phyloP scores from a whole-genome alignment of 2,113 vertebrate genomes.

The Columba livia region DNA sequence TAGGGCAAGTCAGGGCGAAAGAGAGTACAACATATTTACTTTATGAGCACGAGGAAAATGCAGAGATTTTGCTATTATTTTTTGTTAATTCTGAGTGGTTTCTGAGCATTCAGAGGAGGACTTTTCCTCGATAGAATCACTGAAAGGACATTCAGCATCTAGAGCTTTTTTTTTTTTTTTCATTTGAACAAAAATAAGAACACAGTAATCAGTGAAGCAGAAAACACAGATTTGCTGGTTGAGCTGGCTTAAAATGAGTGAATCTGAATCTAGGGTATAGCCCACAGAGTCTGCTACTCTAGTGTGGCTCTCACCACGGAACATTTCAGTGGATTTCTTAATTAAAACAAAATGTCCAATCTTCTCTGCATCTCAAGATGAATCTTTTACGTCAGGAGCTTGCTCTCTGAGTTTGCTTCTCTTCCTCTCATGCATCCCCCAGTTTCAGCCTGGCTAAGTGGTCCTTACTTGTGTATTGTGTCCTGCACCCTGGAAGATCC shows the following conservation, averaged over 20 bases:
- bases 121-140: not conserved
- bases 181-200: not conserved
- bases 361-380: not conserved
- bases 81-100: not conserved
- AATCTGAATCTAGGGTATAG: not conserved
- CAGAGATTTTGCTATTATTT: not conserved
- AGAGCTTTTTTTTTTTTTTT: not conserved
- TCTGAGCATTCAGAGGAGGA: not conserved
- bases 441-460: not conserved
- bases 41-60: not conserved
- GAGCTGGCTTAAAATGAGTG: not conserved
- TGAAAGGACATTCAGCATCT: not conserved
- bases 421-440: not conserved
- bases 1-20: not conserved
- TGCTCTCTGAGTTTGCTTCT: not conserved
- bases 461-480: not conserved
- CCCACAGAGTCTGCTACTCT: not conserved
- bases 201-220: not conserved
- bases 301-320: not conserved
- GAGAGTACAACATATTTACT: not conserved
- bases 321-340: not conserved
- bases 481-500: not conserved
- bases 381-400: not conserved
- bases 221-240: constrained; percentile 29
- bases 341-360: not conserved